These are phyloP conservation scores for Drosophila yakuba DNA, from an alignment of 1,140 invertebrate genomes.

Conservation along the genomic window DNA sequence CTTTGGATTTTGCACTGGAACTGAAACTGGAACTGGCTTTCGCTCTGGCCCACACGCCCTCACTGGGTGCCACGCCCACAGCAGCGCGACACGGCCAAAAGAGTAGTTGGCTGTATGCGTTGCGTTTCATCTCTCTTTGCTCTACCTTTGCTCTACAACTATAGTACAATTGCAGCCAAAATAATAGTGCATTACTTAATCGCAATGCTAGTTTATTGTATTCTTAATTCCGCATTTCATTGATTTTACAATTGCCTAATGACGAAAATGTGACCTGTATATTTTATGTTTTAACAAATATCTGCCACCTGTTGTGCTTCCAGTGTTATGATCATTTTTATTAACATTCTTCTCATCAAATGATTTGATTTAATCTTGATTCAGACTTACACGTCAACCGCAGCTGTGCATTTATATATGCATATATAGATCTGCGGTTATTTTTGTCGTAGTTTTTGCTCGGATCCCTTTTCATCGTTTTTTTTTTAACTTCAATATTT, in stretches of 20 bases:
- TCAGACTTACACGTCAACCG: neutral
- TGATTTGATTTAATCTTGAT: too few relatives aligned
- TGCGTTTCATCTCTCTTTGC: constrained; percentile 42
- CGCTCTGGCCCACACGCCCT: constrained; percentile 15
- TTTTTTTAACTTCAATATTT: constrained; percentile 83
- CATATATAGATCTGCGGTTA: constrained; percentile 14
- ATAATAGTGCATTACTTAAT: constrained; percentile 2
- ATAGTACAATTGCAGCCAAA: constrained; percentile 7
- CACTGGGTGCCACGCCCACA: constrained; percentile 34
- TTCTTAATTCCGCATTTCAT: too few relatives aligned
- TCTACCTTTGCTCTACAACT: neutral
- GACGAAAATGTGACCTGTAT: too few relatives aligned
- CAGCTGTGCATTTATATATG: constrained; percentile 1
- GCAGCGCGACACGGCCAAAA: constrained; percentile 64
- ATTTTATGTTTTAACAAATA: too few relatives aligned
- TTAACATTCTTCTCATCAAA: too few relatives aligned
- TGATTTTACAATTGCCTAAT: too few relatives aligned
- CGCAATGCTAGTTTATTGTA: too few relatives aligned
- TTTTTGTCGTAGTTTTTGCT: constrained; percentile 40
- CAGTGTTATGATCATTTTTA: too few relatives aligned
- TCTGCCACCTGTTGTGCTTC: too few relatives aligned
- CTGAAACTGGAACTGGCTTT: constrained; percentile 2
- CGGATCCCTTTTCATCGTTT: constrained; percentile 71
- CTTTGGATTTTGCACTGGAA: constrained; percentile 19
- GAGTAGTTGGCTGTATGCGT: constrained; percentile 70